Base-by-base conservation (phyloP, 2,888 invertebrate species). In the Hypena proboscidalis region DNA sequence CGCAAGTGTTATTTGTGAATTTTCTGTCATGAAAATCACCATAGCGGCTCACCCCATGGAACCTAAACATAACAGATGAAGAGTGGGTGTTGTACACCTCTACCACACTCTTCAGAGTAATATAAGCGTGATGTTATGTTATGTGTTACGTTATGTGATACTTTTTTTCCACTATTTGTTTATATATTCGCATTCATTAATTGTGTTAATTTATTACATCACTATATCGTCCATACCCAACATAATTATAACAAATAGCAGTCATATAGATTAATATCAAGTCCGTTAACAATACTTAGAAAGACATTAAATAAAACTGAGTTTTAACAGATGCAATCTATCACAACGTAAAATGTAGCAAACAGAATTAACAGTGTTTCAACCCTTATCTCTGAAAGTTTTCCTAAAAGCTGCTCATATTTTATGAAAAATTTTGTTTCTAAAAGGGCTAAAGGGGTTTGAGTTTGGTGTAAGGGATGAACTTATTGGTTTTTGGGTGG, bases 351-450 rank as follows among this genome's bases (percentile, higher is more conserved):
- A 25, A 35, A 8, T 19, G 27, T 36, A 39, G 43, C 43, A 37
- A 50, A 43, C 46, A 56, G 52, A 56, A 55, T 65, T 55, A 65
- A 45, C 54, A 49, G 52, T 63, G 46, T 41, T 44, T 47, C 66
- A 70, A 74, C 71, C 67, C 67, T 70, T 58, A 72, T 66, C 58
- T 58, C 63, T 73, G 64, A 68, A 68, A 70, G 71, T 68, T 58
- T 32, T 27, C 38, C 66, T 61, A 40, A 55, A 69, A 71, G 68
- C 55, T 58, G 65, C 65, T 65, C 74, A 76, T 75, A 77, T 76
- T 77, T 79, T 57, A 75, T 66, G 70, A 75, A 77, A 76, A 72
- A 56, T 64, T 64, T 57, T 64, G 66, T 64, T 60, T 65, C 58
- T 57, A 49, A 51, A 45, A 62, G 54, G 70, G 67, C 56, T 62